Evolutionary conservation across 2,888 invertebrate species (phyloP).

Genomic region (Gastrophysa polygoni): DNA sequence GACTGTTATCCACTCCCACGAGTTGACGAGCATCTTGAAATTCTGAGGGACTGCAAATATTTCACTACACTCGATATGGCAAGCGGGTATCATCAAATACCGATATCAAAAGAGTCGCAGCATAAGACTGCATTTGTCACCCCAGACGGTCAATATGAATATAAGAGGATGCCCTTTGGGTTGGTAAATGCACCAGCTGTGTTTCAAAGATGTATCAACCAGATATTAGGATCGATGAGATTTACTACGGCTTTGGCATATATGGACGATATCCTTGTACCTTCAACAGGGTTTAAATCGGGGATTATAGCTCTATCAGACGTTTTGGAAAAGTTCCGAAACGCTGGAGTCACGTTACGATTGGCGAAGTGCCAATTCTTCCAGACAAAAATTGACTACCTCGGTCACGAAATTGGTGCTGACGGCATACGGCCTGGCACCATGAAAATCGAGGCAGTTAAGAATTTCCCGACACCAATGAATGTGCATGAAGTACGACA

Average conservation of each 20-base stretch:
- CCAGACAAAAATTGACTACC: constrained; percentile 27
- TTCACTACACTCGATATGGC: constrained; percentile 36
- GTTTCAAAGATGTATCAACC: constrained; percentile 33
- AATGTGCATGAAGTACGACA: constrained; percentile 35
- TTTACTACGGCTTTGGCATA: constrained; percentile 31
- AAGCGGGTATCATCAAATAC: constrained; percentile 16
- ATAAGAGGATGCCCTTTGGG: constrained; percentile 43
- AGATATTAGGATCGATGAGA: constrained; percentile 30
- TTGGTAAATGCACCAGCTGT: constrained; percentile 36
- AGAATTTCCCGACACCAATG: constrained; percentile 41
- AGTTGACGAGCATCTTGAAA: constrained; percentile 47
- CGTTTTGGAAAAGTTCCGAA: constrained; percentile 16
- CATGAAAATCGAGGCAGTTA: constrained; percentile 39
- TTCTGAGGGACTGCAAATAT: constrained; percentile 38
- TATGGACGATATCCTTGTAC: constrained; percentile 40
- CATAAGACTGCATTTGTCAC: constrained; percentile 47
- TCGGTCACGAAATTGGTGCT: constrained; percentile 31
- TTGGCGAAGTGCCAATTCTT: constrained; percentile 34
- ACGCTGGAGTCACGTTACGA: constrained; percentile 27
- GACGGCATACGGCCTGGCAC: constrained; percentile 25
- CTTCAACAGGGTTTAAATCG: constrained; percentile 30
- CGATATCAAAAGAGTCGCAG: constrained; percentile 31
- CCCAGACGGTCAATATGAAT: constrained; percentile 50
- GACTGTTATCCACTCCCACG: constrained; percentile 48
- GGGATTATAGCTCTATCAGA: constrained; percentile 21